Base-by-base conservation (phyloP, 2,797 vertebrate species). In the Macrochelys suwanniensis region DNA sequence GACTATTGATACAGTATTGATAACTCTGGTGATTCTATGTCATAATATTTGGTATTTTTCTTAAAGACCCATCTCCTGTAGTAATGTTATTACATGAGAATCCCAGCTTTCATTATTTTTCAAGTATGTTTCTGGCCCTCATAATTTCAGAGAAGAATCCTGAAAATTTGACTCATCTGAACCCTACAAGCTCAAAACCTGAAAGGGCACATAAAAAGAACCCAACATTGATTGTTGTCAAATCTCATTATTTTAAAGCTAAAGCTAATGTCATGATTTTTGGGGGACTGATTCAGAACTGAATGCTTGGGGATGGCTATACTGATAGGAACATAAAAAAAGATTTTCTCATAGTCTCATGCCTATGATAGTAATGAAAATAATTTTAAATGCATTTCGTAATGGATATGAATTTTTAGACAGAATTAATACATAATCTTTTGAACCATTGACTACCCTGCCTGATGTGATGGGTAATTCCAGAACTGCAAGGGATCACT, bases 61-160 rank as follows among this genome's bases (percentile, higher is more conserved):
- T 84, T 74, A 91, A 28, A 97, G 65, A 13, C 53, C 13, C 12
- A 92, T 90, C 23, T 94, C 11, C 89, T 76, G n/a, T 42, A 49
- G 13, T 87, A 12, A 56, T 45, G 33, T 3, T 47, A 78, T 3
- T 51, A 53, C 47, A 82, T 8, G n/a, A 89, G 74, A 91, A 77
- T 84, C 21, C 77, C 15, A 4, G 1, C 3, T 65, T n/a, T 68
- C 13, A 56, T 89, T 54, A 49, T 93, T 74, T 42, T 26, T 26
- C 13, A 77, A 47, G 74, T 82, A 80, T 11, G 77, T 4, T 49
- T 37, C 25, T 89, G 80, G 19, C 6, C 91, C 53, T 89, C 33
- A 2, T 12, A 51, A 33, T 42, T 94, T 45, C 54, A 87, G 33
- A 77, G 47, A 89, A 3, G 87, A 93, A 92, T 92, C 79, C 0